These are phyloP conservation scores for Graphium colonna DNA, from an alignment of 2,888 invertebrate species.

Conservation along the genomic window DNA sequence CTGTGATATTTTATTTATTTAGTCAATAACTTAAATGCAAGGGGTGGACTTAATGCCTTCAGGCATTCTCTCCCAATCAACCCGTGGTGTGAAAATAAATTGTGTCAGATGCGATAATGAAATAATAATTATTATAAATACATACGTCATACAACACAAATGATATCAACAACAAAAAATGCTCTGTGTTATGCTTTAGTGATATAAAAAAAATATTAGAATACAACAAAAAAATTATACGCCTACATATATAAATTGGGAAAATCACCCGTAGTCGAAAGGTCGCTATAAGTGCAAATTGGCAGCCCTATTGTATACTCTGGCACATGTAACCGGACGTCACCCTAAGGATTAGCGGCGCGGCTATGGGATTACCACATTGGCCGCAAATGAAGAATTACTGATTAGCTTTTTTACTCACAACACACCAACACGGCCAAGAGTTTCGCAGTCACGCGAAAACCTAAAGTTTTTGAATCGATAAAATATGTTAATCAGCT, in stretches of 20 bases:
- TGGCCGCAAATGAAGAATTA: conserved; percentile 77
- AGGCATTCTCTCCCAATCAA: too few relatives aligned
- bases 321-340: conserved; percentile 66
- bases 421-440: conserved; percentile 8
- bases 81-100: too few relatives aligned
- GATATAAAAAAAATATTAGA: too few relatives aligned
- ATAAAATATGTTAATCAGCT: conserved; percentile 24
- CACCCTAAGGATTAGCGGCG: conserved; percentile 77
- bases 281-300: conserved; percentile 17
- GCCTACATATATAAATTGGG: not conserved
- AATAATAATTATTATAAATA: too few relatives aligned
- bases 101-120: too few relatives aligned
- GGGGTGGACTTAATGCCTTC: too few relatives aligned
- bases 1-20: too few relatives aligned
- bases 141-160: too few relatives aligned
- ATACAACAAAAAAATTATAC: too few relatives aligned
- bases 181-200: too few relatives aligned
- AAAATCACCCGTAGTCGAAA: not conserved
- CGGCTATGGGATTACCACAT: conserved; percentile 77
- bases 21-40: too few relatives aligned
- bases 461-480: conserved; percentile 20
- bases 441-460: conserved; percentile 2
- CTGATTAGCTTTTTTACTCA: conserved; percentile 48
- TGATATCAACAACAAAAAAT: too few relatives aligned
- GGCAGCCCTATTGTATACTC: conserved; percentile 55